Percentiles rank a stretch among this genome's conserved stretches.
These are phyloP conservation scores for Drosophila phalerata DNA, from an alignment of 2,888 invertebrate species.

Conservation along the genomic window DNA sequence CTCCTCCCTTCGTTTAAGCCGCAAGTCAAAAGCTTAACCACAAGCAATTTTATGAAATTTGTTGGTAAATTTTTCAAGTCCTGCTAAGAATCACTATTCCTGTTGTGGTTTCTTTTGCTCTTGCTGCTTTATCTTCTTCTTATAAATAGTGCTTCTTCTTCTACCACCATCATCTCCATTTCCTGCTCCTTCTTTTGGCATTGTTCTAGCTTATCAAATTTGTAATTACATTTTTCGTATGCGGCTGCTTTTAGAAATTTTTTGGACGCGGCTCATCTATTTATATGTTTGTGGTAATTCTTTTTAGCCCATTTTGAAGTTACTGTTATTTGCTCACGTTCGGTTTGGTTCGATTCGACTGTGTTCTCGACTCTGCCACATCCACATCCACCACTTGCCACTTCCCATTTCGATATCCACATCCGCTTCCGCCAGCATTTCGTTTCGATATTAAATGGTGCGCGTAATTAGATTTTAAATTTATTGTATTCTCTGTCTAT, in stretches of 20 bases:
- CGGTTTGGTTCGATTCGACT: slow-evolving; percentile 28
- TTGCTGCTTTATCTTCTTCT: neutral
- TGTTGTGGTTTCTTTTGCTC: slow-evolving; percentile 50
- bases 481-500: slow-evolving; percentile 63
- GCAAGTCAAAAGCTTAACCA: slow-evolving; percentile 76
- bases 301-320: slow-evolving; percentile 35
- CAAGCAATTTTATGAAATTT: slow-evolving; percentile 79
- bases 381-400: slow-evolving; percentile 12
- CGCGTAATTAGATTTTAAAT: slow-evolving; percentile 81
- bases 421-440: slow-evolving; percentile 31
- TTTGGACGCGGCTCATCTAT: slow-evolving; percentile 57
- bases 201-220: slow-evolving; percentile 67
- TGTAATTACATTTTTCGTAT: slow-evolving; percentile 69
- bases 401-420: slow-evolving; percentile 20
- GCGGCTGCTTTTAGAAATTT: slow-evolving; percentile 35
- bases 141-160: neutral
- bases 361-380: slow-evolving; percentile 4
- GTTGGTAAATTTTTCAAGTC: slow-evolving; percentile 38
- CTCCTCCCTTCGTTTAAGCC: slow-evolving; percentile 17
- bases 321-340: slow-evolving; percentile 59
- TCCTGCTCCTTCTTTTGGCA: slow-evolving; percentile 11
- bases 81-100: slow-evolving; percentile 58
- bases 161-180: neutral
- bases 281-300: slow-evolving; percentile 52
- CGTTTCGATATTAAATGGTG: slow-evolving; percentile 76